A percentile compares a stretch with the other conserved stretches of the same genome.
Conservation (phyloP, 2,888 invertebrate species). For the Sepiola atlantica region DNA sequence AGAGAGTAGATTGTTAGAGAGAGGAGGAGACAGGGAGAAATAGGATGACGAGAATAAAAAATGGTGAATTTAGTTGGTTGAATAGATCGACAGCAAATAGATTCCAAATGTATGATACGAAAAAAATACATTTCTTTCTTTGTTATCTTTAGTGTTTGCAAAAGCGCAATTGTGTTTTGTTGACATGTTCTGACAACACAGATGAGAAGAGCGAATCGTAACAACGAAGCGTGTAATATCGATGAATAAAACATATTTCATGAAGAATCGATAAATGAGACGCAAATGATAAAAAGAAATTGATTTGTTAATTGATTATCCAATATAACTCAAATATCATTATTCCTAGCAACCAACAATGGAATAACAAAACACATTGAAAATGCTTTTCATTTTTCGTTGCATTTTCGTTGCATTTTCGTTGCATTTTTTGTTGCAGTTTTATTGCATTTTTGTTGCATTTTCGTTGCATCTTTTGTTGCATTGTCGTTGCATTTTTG, state of each 20-base stretch:
- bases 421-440: too few relatives aligned
- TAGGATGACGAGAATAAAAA: background rate
- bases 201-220: background rate
- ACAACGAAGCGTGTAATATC: background rate
- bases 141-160: background rate
- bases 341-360: background rate
- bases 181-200: background rate
- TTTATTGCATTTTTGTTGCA: too few relatives aligned
- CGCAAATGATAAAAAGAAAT: background rate
- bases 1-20: background rate
- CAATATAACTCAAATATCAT: background rate
- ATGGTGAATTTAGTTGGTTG: too few relatives aligned
- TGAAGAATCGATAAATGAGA: background rate
- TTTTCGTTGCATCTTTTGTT: too few relatives aligned
- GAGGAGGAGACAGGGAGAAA: background rate
- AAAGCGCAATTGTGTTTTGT: background rate
- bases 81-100: background rate
- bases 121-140: background rate
- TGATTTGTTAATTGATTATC: background rate
- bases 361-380: background rate
- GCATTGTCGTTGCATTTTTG: too few relatives aligned
- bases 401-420: too few relatives aligned
- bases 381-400: too few relatives aligned
- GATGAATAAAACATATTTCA: background rate
- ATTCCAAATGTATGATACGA: background rate